Evolutionary conservation across 2,797 vertebrate species (phyloP).

Genomic region (Lagothrix lagotricha): DNA sequence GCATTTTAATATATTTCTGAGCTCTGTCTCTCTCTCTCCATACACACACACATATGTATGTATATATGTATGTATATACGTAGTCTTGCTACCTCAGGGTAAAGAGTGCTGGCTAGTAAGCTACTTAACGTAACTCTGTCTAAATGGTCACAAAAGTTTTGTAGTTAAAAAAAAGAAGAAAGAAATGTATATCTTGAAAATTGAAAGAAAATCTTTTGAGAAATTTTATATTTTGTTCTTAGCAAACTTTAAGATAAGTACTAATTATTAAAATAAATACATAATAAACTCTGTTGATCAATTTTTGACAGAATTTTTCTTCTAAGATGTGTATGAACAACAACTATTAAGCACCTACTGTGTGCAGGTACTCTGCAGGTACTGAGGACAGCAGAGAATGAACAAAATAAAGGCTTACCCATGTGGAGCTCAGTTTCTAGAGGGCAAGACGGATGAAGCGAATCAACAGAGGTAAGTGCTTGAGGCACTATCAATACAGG

Average conservation of each 20-base stretch:
- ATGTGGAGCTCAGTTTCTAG: not conserved
- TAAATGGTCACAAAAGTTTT: not conserved
- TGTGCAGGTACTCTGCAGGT: not conserved
- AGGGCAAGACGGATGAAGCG: not conserved
- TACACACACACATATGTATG: not conserved
- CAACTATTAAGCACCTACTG: not conserved
- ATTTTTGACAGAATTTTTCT: not conserved
- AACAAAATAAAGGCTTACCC: not conserved
- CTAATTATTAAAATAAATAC: not conserved
- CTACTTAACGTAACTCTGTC: not conserved
- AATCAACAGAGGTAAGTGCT: accelerated
- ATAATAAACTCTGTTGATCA: not conserved
- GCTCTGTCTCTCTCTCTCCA: not conserved
- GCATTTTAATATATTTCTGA: not conserved
- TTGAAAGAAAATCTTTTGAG: not conserved
- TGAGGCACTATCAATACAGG: not conserved
- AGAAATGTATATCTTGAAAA: not conserved
- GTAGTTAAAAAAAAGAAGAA: not conserved
- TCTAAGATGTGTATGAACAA: not conserved
- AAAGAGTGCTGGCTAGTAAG: not conserved
- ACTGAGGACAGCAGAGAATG: not conserved
- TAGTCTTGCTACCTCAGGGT: not conserved
- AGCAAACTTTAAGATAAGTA: not conserved
- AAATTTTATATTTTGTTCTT: not conserved
- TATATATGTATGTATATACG: too few species aligned